Evolutionary conservation across 2,113 vertebrate genomes (phyloP), one percentile per base, ranked within the genome.

Genomic region (Rhinolophus ferrumequinum): DNA sequence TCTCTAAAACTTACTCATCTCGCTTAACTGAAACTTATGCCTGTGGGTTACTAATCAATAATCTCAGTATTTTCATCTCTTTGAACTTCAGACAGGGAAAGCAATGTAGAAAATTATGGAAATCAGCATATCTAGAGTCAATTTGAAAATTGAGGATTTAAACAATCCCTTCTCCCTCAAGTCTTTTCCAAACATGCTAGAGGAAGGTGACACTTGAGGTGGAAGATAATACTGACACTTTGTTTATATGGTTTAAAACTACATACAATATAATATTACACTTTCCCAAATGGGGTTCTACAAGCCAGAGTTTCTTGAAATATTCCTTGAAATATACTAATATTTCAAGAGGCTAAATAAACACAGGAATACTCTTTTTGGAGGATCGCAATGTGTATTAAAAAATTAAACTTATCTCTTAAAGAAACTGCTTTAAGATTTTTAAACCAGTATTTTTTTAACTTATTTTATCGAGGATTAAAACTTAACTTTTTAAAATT

Each of bases 291-390:
- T 12, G 44, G 5, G 47, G 18, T 24, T 70, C 1, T 22, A 79
- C 28, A 87, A 72, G 73, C 41, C n/a, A 88, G 16, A 85, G 9
- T 50, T 89, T 75, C 66, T 93, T 84, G 3, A 94, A 73, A 79
- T 58, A 79, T n/a, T 86, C 62, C 38, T 92, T 83, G 14, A 95
- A 92, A 52, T 56, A 12, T 24, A n/a, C 62, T 58, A 62, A 8
- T 72, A 67, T 92, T 93, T 94, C 38, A 79, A 73, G 30, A 90
- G n/a, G 4, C 11, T 52, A 54, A 84, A 77, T 86, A 91, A 76
- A 76, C 50, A 70, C 13, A 80, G 28, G 22, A 52, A 58, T 56
- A 50, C 26, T 64, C 18, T 35, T 89, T 80, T 35, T n/a, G 33
- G 26, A 89, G n/a, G 47, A 47, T 52, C 33, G 62, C 8, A 60